These are phyloP conservation scores for Drosophila teissieri DNA, from an alignment of 1,140 invertebrate genomes.

Conservation along the genomic window DNA sequence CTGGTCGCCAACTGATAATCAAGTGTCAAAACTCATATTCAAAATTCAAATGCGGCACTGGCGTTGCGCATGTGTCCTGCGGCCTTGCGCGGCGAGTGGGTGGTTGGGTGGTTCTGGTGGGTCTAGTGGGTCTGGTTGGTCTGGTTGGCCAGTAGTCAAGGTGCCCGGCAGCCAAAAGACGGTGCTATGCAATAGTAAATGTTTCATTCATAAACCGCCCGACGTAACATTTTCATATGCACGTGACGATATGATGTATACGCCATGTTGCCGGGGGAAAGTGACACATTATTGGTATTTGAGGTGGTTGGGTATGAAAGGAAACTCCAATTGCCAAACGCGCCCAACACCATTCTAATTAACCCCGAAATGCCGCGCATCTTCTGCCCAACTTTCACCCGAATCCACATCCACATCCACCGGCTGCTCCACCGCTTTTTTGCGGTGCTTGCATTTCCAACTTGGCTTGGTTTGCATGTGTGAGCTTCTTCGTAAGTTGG, in stretches of 20 bases:
- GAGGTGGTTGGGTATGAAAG: neutral
- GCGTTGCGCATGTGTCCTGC: constrained; percentile 77
- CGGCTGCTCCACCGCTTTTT: neutral
- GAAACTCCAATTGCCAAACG: constrained; percentile 10
- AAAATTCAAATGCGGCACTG: constrained; percentile 70
- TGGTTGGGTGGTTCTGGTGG: neutral
- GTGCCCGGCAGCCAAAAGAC: constrained; percentile 34
- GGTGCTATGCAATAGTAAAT: constrained; percentile 64
- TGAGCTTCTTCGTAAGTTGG: constrained; percentile 39
- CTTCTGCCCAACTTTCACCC: constrained; percentile 36
- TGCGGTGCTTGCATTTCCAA: constrained; percentile 29
- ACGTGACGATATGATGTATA: constrained; percentile 41
- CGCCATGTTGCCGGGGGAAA: constrained; percentile 18
- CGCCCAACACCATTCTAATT: constrained; percentile 57
- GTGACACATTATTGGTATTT: constrained; percentile 27
- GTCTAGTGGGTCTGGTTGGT: neutral
- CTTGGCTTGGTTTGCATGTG: constrained; percentile 31
- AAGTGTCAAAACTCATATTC: constrained; percentile 83
- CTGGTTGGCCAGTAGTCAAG: constrained; percentile 53
- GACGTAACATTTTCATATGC: constrained; percentile 65
- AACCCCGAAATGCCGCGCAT: constrained; percentile 53
- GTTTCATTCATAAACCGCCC: constrained; percentile 77
- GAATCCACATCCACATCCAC: constrained; percentile 10
- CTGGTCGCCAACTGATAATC: constrained; percentile 79
- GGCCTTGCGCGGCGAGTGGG: constrained; percentile 37